Percentiles rank a stretch among this genome's conserved stretches.
Evolutionary conservation across 2,888 invertebrate species (phyloP).

Genomic region (Mimumesa dahlbomi): DNA sequence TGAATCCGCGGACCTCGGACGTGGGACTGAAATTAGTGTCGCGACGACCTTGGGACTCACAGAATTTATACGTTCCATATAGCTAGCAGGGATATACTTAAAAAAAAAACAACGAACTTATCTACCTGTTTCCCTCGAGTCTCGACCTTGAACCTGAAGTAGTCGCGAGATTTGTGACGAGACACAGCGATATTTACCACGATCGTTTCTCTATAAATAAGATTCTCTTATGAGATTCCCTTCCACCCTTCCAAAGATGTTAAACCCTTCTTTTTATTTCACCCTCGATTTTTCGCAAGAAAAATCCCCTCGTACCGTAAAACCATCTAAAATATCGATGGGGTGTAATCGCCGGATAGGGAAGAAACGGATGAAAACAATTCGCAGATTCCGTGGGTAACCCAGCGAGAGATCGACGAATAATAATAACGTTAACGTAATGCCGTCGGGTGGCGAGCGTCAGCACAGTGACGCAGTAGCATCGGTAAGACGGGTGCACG

Average conservation of each 20-base stretch:
- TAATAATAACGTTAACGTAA: background rate
- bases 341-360: too few species aligned
- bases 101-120: slow-evolving; percentile 22
- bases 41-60: slow-evolving; percentile 18
- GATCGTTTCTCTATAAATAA: background rate
- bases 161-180: slow-evolving; percentile 9
- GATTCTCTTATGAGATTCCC: background rate
- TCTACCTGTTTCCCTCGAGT: slow-evolving; percentile 6
- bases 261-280: too few species aligned
- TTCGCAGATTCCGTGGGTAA: too few species aligned
- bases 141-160: slow-evolving; percentile 13
- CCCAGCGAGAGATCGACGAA: too few species aligned
- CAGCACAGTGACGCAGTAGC: slow-evolving; percentile 47
- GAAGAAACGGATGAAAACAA: too few species aligned
- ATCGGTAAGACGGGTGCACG: slow-evolving; percentile 41
- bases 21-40: slow-evolving; percentile 49
- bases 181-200: slow-evolving; percentile 8
- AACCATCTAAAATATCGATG: too few species aligned
- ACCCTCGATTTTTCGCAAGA: too few species aligned
- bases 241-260: background rate
- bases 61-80: slow-evolving; percentile 51
- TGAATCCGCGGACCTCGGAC: slow-evolving; percentile 37
- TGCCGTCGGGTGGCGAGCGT: background rate
- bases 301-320: too few species aligned
- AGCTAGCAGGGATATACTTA: slow-evolving; percentile 18